These are phyloP conservation scores for Neomicropteryx cornuta DNA, from an alignment of 1,140 invertebrate species.

Conservation along the genomic window DNA sequence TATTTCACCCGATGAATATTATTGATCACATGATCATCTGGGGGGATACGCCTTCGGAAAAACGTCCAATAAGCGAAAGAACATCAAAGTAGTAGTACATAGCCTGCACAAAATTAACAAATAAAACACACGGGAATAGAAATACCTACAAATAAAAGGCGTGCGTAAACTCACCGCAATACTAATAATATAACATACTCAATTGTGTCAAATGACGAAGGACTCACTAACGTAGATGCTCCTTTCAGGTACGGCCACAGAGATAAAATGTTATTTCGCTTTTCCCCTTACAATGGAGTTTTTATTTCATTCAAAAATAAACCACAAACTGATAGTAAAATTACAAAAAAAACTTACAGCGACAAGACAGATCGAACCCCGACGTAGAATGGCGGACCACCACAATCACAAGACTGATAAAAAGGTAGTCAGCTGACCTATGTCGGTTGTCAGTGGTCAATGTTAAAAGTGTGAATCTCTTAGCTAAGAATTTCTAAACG, in stretches of 20 bases:
- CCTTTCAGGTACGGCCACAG: neutral
- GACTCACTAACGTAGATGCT: neutral
- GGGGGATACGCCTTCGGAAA: conserved; percentile 9
- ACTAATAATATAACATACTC: conserved; percentile 9
- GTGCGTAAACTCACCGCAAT: neutral
- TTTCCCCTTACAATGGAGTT: conserved; percentile 13
- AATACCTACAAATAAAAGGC: no score
- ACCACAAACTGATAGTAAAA: conserved; percentile 22
- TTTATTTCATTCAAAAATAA: conserved; percentile 18
- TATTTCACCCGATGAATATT: no score
- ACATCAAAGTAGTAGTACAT: neutral
- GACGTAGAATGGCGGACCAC: conserved; percentile 39
- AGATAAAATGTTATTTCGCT: no score
- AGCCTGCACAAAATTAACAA: neutral
- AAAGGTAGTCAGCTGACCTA: conserved; percentile 38
- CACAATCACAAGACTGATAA: conserved; percentile 42
- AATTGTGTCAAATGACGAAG: neutral
- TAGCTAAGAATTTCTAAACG: neutral
- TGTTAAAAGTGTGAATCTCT: conserved; percentile 10
- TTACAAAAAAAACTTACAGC: conserved; percentile 30
- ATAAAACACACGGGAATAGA: no score
- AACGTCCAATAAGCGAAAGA: neutral
- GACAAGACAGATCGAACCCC: conserved; percentile 35
- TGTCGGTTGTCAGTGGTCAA: neutral
- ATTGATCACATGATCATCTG: conserved; percentile 9